A percentile compares a stretch with the other conserved stretches of the same genome.
phyloP scores from a whole-genome alignment of 1,140 invertebrate genomes.

The Aphelenchoides fujianensis region DNA sequence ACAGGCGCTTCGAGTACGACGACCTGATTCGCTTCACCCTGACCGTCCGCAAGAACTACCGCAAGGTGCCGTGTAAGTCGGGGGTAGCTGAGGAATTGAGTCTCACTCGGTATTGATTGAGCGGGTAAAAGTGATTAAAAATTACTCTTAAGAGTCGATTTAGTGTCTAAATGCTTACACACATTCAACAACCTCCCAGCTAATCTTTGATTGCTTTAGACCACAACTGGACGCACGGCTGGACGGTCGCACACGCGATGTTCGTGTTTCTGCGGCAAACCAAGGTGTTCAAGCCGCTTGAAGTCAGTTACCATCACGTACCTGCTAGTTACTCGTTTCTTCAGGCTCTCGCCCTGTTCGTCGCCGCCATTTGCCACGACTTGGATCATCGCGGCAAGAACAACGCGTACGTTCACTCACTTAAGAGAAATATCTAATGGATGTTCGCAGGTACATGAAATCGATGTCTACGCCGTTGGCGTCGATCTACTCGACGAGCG shows the following conservation, averaged over 20 bases:
- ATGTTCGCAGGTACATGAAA: too few relatives aligned
- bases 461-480: constrained; percentile 76
- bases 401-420: too few relatives aligned
- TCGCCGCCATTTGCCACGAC: constrained; percentile 93
- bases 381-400: constrained; percentile 91
- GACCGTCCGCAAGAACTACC: constrained; percentile 79
- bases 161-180: too few relatives aligned
- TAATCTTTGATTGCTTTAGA: too few relatives aligned
- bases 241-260: constrained; percentile 78
- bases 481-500: constrained; percentile 77
- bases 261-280: constrained; percentile 72
- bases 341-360: constrained; percentile 85
- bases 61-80: constrained; percentile 69
- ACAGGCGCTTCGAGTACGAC: constrained; percentile 64
- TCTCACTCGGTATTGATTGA: too few relatives aligned
- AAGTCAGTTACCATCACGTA: too few relatives aligned
- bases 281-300: constrained; percentile 65
- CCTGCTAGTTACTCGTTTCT: too few relatives aligned
- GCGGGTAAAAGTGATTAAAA: too few relatives aligned
- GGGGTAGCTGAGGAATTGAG: too few relatives aligned
- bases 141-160: too few relatives aligned
- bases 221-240: constrained; percentile 82
- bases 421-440: too few relatives aligned
- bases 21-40: constrained; percentile 73
- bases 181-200: too few relatives aligned